Evolutionary conservation across 2,888 invertebrate genomes (phyloP).

Genomic region (Charanyca ferruginea): DNA sequence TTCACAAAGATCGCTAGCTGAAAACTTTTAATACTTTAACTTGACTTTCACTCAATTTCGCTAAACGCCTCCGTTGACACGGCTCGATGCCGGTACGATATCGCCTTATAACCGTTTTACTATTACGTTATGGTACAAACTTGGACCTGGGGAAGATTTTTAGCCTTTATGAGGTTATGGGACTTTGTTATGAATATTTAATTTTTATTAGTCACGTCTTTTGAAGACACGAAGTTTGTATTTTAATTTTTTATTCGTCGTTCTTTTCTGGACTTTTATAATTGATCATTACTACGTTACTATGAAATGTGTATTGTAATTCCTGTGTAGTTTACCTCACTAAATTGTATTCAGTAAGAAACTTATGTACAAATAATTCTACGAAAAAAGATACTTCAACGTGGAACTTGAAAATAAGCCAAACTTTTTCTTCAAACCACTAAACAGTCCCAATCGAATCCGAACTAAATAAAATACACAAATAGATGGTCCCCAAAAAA

Average conservation of each 20-base stretch:
- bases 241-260: not conserved
- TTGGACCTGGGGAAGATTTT: constrained; percentile 55
- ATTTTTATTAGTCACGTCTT: constrained; percentile 1
- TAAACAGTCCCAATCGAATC: constrained; percentile 47
- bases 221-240: not conserved
- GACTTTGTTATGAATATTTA: constrained; percentile 9
- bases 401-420: constrained; percentile 9
- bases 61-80: constrained; percentile 87
- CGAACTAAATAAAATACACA: constrained; percentile 63
- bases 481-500: constrained; percentile 69
- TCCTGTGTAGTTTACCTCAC: too few relatives aligned
- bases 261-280: not conserved
- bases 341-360: not conserved
- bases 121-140: constrained; percentile 61
- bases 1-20: constrained; percentile 87
- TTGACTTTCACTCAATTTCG: constrained; percentile 90
- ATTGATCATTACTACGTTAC: too few relatives aligned
- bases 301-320: too few relatives aligned
- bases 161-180: not conserved
- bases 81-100: constrained; percentile 78
- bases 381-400: not conserved
- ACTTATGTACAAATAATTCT: not conserved
- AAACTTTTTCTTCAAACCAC: constrained; percentile 23
- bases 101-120: constrained; percentile 83
- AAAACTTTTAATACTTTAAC: constrained; percentile 91